A percentile compares a stretch with the other conserved stretches of the same genome.
phyloP scores from a whole-genome alignment of 2,113 vertebrate genomes.

The Notechis scutatus region DNA sequence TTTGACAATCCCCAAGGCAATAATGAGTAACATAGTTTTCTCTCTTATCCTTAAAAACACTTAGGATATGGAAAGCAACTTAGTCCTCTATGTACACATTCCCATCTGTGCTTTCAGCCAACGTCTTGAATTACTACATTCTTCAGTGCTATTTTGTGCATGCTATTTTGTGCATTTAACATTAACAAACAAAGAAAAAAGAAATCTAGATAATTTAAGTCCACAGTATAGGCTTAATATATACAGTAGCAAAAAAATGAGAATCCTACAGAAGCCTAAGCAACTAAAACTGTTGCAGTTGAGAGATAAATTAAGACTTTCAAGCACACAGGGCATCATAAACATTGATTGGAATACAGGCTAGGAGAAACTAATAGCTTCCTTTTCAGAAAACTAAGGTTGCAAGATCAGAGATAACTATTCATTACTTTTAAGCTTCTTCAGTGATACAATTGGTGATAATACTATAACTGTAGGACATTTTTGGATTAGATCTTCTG shows the following conservation, averaged over 20 bases:
- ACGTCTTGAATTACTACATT: conserved; percentile 52
- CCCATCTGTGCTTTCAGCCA: conserved; percentile 62
- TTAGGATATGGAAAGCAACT: conserved; percentile 65
- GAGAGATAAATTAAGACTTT: conserved; percentile 40
- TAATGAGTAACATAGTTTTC: conserved; percentile 69
- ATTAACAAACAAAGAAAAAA: conserved; percentile 47
- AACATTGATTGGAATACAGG: conserved; percentile 32
- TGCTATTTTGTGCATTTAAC: conserved; percentile 42
- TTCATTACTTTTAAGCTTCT: conserved; percentile 53
- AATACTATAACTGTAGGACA: conserved; percentile 38
- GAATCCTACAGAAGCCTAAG: conserved; percentile 53
- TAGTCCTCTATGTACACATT: conserved; percentile 66
- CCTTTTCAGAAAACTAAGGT: conserved; percentile 46
- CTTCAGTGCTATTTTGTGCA: conserved; percentile 46
- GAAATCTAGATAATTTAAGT: conserved; percentile 54
- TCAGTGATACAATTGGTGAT: conserved; percentile 38
- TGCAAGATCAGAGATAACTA: conserved; percentile 47
- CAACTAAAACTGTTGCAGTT: conserved; percentile 42
- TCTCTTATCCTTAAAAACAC: conserved; percentile 66
- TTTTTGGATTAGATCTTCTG: conserved; percentile 40
- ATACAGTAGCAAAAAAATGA: conserved; percentile 39
- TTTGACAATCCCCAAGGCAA: conserved; percentile 62
- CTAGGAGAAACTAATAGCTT: conserved; percentile 49
- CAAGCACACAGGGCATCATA: conserved; percentile 24
- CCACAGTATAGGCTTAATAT: conserved; percentile 56